Evolutionary conservation across 2,888 invertebrate genomes (phyloP), one percentile per base, ranked within the genome.

Genomic region (Cheilosia scutellata): DNA sequence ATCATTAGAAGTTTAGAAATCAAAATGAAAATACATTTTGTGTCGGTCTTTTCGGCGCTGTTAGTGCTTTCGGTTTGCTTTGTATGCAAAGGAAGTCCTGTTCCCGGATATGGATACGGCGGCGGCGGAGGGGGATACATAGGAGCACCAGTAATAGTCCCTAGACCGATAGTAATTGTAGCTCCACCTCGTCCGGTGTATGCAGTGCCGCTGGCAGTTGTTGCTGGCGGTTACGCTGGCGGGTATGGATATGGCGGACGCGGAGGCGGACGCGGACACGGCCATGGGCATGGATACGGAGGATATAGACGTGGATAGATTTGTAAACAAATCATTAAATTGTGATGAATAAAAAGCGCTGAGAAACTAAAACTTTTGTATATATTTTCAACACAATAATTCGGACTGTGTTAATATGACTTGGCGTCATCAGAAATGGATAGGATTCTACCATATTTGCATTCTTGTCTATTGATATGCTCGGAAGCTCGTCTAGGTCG

Each of bases 1-100:
- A 55, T 78, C 55, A 68, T 57, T 83, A 25, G 27, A 78, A 62
- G 62, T 63, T 62, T 57, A 25, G 33, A 71, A 20, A 37, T 55
- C 55, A 29, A 29, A 78, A 78, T 83, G 83, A 78, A 78, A 68
- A 27, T 63, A 49, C 13, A 16, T 31, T 33, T 57, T 5, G n/a
- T 37, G 16, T 57, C 66, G 60, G 13, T 62, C 9, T 27, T 16
- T 9, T 51, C 16, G 2, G 29, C 29, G 20, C 6, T 72, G 4
- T 62, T 68, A 7, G n/a, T 76, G 27, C 58, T 33, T 16, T 49
- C 16, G 27, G 42, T 58, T 76, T 40, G 71, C 40, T 13, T 29
- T 65, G 27, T 72, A 20, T 68, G 83, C 33, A 37, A 5, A 44
- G 78, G 60, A 33, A 57, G n/a, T 58, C 58, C 76, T 40, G 11